A percentile compares a stretch with the other conserved stretches of the same genome.
phyloP scores from a whole-genome alignment of 2,888 invertebrate genomes.

The Lobophora halterata region DNA sequence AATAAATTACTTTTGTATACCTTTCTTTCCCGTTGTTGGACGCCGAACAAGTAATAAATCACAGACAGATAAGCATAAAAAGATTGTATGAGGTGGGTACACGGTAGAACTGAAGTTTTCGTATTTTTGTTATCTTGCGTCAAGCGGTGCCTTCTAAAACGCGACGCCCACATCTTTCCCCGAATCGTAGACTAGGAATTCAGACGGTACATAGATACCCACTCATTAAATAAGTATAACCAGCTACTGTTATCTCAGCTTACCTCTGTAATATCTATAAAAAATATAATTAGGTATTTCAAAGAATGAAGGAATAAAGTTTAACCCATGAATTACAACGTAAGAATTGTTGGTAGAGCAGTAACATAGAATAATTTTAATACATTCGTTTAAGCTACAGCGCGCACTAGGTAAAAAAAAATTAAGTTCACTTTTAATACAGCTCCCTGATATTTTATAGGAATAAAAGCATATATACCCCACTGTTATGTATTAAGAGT shows the following conservation, averaged over 20 bases:
- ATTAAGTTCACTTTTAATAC: too few relatives aligned
- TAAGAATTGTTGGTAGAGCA: background rate
- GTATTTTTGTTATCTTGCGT: slow-evolving; percentile 74
- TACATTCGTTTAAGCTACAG: too few relatives aligned
- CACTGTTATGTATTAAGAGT: too few relatives aligned
- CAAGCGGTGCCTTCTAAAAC: slow-evolving; percentile 65
- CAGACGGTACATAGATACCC: slow-evolving; percentile 19
- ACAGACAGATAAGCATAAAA: slow-evolving; percentile 81
- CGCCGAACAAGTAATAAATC: slow-evolving; percentile 78
- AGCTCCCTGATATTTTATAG: too few relatives aligned
- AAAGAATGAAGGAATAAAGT: slow-evolving; percentile 2
- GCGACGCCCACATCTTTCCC: slow-evolving; percentile 61
- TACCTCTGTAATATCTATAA: too few relatives aligned
- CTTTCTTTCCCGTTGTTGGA: slow-evolving; percentile 79
- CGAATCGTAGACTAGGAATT: slow-evolving; percentile 45
- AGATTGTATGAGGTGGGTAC: slow-evolving; percentile 78
- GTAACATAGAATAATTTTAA: too few relatives aligned
- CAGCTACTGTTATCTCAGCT: background rate
- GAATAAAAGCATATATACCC: too few relatives aligned
- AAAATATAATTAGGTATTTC: slow-evolving; percentile 4
- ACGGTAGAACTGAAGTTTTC: slow-evolving; percentile 78
- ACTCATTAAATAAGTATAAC: slow-evolving; percentile 14
- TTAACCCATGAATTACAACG: slow-evolving; percentile 1
- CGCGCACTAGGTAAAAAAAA: too few relatives aligned
- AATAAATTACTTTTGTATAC: slow-evolving; percentile 81